Evolutionary conservation across 2,888 invertebrate species (phyloP).

Genomic region (Lasioglossum oenotherae): DNA sequence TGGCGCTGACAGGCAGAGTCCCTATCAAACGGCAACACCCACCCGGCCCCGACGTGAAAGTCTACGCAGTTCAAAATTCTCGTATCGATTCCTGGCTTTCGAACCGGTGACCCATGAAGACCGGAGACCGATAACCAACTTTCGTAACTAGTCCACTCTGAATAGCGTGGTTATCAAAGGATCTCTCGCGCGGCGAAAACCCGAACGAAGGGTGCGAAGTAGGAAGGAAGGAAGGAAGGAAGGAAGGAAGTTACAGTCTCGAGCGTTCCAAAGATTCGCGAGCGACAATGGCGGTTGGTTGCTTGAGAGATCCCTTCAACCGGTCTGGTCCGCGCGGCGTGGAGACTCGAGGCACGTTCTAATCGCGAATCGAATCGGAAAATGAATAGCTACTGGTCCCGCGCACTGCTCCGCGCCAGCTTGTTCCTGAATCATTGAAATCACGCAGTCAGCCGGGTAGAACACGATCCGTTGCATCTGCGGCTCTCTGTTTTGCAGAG

Average conservation of each 20-base stretch:
- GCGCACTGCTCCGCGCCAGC: neutral
- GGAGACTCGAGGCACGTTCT: neutral
- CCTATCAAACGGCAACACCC: neutral
- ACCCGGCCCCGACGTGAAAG: neutral
- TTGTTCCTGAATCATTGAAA: slow-evolving; percentile 46
- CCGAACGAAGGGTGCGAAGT: neutral
- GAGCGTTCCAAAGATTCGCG: neutral
- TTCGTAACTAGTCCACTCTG: slow-evolving; percentile 7
- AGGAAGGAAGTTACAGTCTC: neutral
- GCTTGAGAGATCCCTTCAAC: neutral
- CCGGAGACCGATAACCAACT: neutral
- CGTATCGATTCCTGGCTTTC: neutral
- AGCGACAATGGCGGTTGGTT: neutral
- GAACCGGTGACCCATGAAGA: neutral
- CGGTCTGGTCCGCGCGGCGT: neutral
- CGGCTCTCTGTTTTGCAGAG: neutral
- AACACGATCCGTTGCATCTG: slow-evolving; percentile 12
- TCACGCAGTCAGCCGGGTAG: slow-evolving; percentile 13
- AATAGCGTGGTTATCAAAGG: neutral
- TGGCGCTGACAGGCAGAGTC: neutral
- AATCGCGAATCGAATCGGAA: slow-evolving; percentile 29
- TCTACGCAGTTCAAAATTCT: neutral
- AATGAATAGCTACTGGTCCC: slow-evolving; percentile 1
- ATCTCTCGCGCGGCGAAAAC: neutral
- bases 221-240: neutral